phyloP scores from a whole-genome alignment of 2,888 invertebrate genomes.

The Heliconius hortense region DNA sequence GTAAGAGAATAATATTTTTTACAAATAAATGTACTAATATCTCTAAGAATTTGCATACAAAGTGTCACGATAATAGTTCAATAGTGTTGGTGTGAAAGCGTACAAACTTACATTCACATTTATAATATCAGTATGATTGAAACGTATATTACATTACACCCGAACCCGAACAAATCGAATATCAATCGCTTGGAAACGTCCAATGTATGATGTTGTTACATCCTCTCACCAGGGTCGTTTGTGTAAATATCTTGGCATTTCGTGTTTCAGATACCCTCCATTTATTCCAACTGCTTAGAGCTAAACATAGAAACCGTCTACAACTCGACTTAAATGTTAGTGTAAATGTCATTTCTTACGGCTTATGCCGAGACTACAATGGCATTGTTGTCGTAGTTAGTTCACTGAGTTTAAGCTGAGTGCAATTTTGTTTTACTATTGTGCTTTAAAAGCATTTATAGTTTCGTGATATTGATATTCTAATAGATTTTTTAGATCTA shows the following conservation, averaged over 20 bases:
- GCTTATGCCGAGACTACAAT: conserved; percentile 18
- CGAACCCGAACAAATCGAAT: conserved; percentile 18
- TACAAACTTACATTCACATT: too few relatives aligned
- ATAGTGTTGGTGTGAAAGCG: too few relatives aligned
- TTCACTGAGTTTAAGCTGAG: background rate
- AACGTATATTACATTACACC: conserved; percentile 6
- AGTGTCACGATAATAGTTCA: too few relatives aligned
- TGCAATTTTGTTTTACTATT: background rate
- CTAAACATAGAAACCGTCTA: conserved; percentile 18
- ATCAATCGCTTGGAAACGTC: background rate
- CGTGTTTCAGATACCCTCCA: conserved; percentile 30
- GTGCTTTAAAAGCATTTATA: conserved; percentile 1
- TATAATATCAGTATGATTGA: background rate
- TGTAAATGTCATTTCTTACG: conserved; percentile 27
- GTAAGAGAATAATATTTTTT: too few relatives aligned
- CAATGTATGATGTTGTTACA: background rate
- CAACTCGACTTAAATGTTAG: conserved; percentile 19
- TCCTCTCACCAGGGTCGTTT: conserved; percentile 8
- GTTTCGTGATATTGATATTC: background rate
- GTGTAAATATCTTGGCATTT: conserved; percentile 35
- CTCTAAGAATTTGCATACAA: too few relatives aligned
- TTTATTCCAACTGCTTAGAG: conserved; percentile 35
- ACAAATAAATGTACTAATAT: too few relatives aligned
- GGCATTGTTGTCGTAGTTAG: conserved; percentile 1
- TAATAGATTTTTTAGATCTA: background rate